phyloP scores from a whole-genome alignment of 2,888 invertebrate genomes.

The Drosophila sordidula region DNA sequence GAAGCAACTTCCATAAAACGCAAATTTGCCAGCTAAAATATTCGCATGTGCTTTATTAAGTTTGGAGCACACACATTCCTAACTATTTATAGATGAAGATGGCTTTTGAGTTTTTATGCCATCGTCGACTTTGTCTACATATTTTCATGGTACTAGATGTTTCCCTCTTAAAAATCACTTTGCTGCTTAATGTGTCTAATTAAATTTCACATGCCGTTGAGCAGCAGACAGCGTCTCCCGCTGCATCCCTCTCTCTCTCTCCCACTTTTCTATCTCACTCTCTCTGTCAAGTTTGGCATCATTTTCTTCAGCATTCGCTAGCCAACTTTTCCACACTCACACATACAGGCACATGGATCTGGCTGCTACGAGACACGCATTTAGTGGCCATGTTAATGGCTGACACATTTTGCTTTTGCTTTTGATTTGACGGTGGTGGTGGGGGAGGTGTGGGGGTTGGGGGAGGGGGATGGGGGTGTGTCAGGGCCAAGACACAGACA shows the following conservation, averaged over 20 bases:
- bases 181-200: slow-evolving; percentile 55
- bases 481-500: slow-evolving; percentile 10
- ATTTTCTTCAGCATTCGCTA: slow-evolving; percentile 24
- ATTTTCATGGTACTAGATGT: slow-evolving; percentile 10
- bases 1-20: neutral
- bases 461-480: neutral
- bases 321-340: slow-evolving; percentile 16
- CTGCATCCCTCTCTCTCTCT: neutral
- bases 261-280: neutral
- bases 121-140: slow-evolving; percentile 19
- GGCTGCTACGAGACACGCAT: slow-evolving; percentile 44
- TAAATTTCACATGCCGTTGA: slow-evolving; percentile 71
- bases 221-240: slow-evolving; percentile 41
- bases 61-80: neutral
- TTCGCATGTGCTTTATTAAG: slow-evolving; percentile 1
- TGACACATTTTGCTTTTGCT: slow-evolving; percentile 54
- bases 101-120: slow-evolving; percentile 19
- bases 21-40: neutral
- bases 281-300: slow-evolving; percentile 9
- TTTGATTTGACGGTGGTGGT: slow-evolving; percentile 30
- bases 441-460: neutral
- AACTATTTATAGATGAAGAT: slow-evolving; percentile 26
- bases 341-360: slow-evolving; percentile 24
- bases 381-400: slow-evolving; percentile 63
- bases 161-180: slow-evolving; percentile 45